Conservation (phyloP, 2,113 vertebrate species). For the Thunnus thynnus region DNA sequence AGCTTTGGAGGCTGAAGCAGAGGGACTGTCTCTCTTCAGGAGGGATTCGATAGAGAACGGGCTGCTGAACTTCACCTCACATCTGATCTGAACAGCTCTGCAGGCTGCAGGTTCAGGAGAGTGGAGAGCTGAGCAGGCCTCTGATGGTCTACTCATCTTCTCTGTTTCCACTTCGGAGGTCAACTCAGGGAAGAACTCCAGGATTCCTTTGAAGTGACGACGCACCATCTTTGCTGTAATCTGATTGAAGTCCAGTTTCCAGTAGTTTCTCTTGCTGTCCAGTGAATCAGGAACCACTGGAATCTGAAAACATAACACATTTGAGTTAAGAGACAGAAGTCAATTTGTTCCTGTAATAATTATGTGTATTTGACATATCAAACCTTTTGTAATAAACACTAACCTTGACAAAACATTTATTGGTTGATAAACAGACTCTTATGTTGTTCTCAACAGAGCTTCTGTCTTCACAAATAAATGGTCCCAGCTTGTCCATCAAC, state of each 20-base stretch:
- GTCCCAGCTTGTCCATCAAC: constrained; percentile 73
- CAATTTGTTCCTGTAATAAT: not conserved
- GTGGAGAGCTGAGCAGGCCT: not conserved
- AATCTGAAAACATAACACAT: constrained; percentile 54
- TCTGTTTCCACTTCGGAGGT: constrained; percentile 36
- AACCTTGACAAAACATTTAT: constrained; percentile 82
- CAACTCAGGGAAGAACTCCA: constrained; percentile 71
- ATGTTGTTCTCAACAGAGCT: constrained; percentile 73
- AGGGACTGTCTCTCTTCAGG: constrained; percentile 61
- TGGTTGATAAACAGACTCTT: constrained; percentile 78
- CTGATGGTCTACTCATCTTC: not conserved
- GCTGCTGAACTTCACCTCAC: constrained; percentile 71
- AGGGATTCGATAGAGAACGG: constrained; percentile 83
- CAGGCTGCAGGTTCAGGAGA: constrained; percentile 12
- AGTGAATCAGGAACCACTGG: constrained; percentile 59
- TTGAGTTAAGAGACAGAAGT: not conserved
- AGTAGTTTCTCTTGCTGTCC: constrained; percentile 77
- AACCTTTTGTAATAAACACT: not conserved
- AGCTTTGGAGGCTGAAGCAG: constrained; percentile 11
- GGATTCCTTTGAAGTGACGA: constrained; percentile 77
- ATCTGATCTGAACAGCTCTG: constrained; percentile 9
- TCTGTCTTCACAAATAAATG: constrained; percentile 61
- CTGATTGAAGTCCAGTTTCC: constrained; percentile 71
- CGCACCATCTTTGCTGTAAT: constrained; percentile 75
- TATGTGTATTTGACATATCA: not conserved